Base-by-base conservation (phyloP, 2,888 invertebrate species). In the Campaea margaritaria region DNA sequence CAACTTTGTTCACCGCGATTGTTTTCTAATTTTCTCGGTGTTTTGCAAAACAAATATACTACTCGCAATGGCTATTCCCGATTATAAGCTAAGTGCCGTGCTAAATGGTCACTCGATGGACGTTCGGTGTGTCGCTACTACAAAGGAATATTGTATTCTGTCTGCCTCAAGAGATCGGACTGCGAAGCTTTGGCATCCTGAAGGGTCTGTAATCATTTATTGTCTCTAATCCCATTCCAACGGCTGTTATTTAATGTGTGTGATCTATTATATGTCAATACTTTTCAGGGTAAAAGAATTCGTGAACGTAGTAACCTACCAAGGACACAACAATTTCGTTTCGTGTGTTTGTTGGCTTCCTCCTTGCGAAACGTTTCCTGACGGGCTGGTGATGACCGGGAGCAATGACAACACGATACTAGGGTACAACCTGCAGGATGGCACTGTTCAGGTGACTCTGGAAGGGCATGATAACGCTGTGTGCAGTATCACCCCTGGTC, bases 131-230 rank as follows among this genome's bases (percentile, higher is more conserved):
- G 94, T 98, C 15, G 94, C 94, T 52, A 93, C 93, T 11, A 89
- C 93, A 7, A 89, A 93, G 62, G 95, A 95, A 69, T 95, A 95
- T 75, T 94, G 94, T 65, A 95, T 99, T 74, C 90, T 98, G 43
- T 98, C 98, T 7, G 96, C 96, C 21, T 98, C 98, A 4, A 94
- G 98, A 73, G 99, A 99, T 86, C 95, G 95, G 84, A 97, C 97
- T 13, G 95, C 96, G 0, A 96, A 96, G 87, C 89, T 97, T 39
- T 99, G 98, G 98, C 95, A 94, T 79, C 95, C 96, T 41, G 95
- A 94, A 79, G 95, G 95, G 96, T 96, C 91, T 81, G 83, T 81
- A 67, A 65, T 51, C 61, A 60, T 57, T 48, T 46, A 43, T 21
- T 28, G 34, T 21, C 13, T 36, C 11, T n/a, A 34, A 34, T 50